These are phyloP conservation scores for Prosopocoilus inquinatus DNA, from an alignment of 2,888 invertebrate species.

Conservation along the genomic window DNA sequence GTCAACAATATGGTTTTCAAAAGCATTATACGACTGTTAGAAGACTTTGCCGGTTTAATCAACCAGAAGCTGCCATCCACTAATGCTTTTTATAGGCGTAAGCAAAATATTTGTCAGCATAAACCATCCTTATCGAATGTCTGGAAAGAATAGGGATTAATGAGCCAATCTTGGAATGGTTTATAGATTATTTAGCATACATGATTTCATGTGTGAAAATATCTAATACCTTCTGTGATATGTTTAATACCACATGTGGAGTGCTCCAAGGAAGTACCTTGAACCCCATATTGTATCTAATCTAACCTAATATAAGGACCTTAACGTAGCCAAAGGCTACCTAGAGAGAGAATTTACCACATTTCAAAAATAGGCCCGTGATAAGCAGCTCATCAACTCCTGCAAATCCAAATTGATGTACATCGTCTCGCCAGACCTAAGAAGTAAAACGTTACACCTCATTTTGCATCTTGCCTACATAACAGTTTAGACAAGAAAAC, in stretches of 20 bases:
- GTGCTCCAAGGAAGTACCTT: neutral
- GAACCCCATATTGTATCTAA: neutral
- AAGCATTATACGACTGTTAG: neutral
- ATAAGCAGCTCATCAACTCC: neutral
- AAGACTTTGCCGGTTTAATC: neutral
- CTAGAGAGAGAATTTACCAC: neutral
- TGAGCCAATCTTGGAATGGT: neutral
- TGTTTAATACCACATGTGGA: neutral
- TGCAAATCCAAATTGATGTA: neutral
- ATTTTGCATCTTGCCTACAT: too few species aligned
- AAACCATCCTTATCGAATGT: neutral
- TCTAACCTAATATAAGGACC: neutral
- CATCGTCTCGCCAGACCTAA: neutral
- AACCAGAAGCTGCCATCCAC: neutral
- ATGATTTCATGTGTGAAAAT: neutral
- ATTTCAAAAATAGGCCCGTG: slow-evolving; percentile 1
- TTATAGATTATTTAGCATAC: neutral
- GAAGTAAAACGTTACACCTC: too few species aligned
- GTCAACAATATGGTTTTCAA: neutral
- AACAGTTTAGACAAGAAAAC: too few species aligned
- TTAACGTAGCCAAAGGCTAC: neutral
- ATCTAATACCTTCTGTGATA: neutral
- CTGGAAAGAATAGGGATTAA: neutral
- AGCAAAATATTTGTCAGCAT: neutral
- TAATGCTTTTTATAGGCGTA: neutral